Percentiles rank a stretch among this genome's conserved stretches.
Evolutionary conservation across 2,888 invertebrate genomes (phyloP).

Genomic region (Gastracanthus pulcherrimus): DNA sequence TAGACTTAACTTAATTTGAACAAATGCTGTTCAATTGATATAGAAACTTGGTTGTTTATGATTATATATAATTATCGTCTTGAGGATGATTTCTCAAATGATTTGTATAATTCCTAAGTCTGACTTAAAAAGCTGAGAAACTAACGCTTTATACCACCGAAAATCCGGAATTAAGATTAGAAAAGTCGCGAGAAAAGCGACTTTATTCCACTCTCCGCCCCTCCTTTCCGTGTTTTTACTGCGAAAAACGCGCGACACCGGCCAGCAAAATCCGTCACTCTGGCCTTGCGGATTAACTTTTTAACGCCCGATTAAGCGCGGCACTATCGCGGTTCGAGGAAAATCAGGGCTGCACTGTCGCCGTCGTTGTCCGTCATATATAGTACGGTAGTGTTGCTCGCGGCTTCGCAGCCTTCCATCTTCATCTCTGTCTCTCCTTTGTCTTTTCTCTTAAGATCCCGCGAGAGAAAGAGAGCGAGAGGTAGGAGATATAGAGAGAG

Average conservation of each 20-base stretch:
- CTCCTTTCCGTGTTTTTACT: background rate
- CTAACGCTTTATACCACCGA: too few relatives aligned
- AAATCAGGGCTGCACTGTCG: conserved; percentile 34
- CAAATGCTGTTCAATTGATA: too few relatives aligned
- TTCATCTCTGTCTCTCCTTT: background rate
- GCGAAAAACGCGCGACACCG: background rate
- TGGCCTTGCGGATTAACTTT: conserved; percentile 8
- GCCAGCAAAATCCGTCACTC: background rate
- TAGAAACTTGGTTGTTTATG: background rate
- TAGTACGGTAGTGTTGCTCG: too few relatives aligned
- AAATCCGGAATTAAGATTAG: background rate
- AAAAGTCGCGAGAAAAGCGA: background rate
- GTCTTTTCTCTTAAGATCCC: conserved; percentile 21
- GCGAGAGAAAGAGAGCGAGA: too few relatives aligned
- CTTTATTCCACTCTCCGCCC: background rate
- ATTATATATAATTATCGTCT: background rate
- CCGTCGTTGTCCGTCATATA: too few relatives aligned
- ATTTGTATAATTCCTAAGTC: background rate
- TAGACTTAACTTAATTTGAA: too few relatives aligned
- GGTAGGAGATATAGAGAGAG: too few relatives aligned
- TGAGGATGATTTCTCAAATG: too few relatives aligned
- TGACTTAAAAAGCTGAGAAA: too few relatives aligned
- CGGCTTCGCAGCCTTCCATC: background rate
- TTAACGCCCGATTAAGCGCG: conserved; percentile 38
- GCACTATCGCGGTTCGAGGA: background rate